phyloP scores from a whole-genome alignment of 2,113 vertebrate genomes.

The Ammodytes dubius region DNA sequence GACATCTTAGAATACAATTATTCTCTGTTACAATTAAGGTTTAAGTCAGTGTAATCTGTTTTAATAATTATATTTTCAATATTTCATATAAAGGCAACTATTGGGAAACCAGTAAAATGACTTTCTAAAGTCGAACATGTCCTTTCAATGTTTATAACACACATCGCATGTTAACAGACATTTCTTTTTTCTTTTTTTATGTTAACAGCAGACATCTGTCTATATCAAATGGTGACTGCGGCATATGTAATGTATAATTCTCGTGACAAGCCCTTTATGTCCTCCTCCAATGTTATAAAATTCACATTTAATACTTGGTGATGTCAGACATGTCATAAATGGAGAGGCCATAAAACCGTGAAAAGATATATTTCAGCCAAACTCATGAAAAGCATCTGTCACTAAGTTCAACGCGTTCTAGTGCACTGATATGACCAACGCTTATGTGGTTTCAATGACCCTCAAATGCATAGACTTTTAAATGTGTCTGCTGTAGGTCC shows the following conservation, averaged over 20 bases:
- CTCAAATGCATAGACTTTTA: no score
- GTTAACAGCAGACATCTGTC: neutral
- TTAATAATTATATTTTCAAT: neutral
- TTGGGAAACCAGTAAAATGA: neutral
- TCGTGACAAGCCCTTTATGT: neutral
- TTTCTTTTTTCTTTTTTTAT: no score
- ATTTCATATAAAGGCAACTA: neutral
- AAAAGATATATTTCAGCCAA: no score
- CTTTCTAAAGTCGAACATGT: neutral
- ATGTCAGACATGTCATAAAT: no score
- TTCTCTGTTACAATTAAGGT: neutral
- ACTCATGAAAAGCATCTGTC: no score
- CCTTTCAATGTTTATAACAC: neutral
- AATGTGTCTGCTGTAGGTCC: no score
- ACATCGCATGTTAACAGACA: neutral
- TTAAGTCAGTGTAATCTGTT: neutral
- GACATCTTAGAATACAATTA: no score
- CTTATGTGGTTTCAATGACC: no score
- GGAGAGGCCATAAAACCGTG: no score
- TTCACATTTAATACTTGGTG: neutral
- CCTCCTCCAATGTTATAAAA: no score
- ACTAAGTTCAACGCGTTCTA: no score
- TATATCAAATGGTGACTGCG: neutral
- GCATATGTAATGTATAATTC: neutral
- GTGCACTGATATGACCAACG: no score